phyloP scores from a whole-genome alignment of 2,888 invertebrate genomes.

The Amiota mariae region DNA sequence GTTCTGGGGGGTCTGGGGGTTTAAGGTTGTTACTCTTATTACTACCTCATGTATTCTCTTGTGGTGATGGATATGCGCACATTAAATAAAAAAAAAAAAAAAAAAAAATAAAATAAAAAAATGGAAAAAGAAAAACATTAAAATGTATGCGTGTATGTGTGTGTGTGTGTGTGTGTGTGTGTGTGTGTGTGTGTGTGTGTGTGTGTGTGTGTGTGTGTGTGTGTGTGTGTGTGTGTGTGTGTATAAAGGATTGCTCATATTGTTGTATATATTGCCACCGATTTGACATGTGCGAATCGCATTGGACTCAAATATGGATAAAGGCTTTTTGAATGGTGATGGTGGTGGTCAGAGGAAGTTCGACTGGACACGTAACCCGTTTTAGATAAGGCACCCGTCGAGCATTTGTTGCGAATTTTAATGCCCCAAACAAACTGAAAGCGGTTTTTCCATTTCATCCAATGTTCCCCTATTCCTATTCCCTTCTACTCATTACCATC shows the following conservation, averaged over 20 bases:
- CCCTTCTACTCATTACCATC: no score
- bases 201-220: slow-evolving; percentile 25
- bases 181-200: slow-evolving; percentile 25
- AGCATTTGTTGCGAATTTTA: slow-evolving; percentile 56
- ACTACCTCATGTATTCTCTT: neutral
- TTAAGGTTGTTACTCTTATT: no score
- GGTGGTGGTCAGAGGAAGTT: neutral
- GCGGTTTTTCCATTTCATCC: no score
- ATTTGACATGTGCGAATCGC: no score
- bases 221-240: slow-evolving; percentile 17
- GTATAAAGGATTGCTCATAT: neutral
- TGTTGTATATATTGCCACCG: no score
- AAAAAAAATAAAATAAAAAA: slow-evolving; percentile 9
- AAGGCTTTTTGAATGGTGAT: neutral
- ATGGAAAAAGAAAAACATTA: slow-evolving; percentile 23
- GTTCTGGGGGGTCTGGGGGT: no score
- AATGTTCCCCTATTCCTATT: no score
- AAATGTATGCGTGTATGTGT: slow-evolving; percentile 25
- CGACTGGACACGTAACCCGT: slow-evolving; percentile 45
- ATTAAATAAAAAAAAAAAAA: slow-evolving; percentile 60
- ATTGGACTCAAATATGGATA: no score
- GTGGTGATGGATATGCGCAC: slow-evolving; percentile 59
- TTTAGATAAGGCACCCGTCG: slow-evolving; percentile 64
- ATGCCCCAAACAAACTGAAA: slow-evolving; percentile 47
- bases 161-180: slow-evolving; percentile 26